These are phyloP conservation scores for Spisula subtruncata DNA, from an alignment of 2,888 invertebrate species.

Conservation along the genomic window DNA sequence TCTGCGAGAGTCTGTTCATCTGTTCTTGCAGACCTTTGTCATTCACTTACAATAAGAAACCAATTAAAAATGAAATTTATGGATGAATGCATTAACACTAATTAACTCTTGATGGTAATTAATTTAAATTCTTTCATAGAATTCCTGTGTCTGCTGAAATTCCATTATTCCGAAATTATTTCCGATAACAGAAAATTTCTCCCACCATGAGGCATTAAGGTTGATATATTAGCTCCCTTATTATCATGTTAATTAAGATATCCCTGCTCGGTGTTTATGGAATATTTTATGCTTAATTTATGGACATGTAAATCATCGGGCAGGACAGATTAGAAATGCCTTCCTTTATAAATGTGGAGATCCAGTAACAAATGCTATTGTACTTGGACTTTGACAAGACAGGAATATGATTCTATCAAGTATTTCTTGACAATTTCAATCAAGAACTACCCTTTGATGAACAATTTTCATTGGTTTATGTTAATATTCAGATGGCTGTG, in stretches of 20 bases:
- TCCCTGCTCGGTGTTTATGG: constrained; percentile 48
- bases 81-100: constrained; percentile 25
- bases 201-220: constrained; percentile 27
- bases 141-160: background rate
- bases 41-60: background rate
- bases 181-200: constrained; percentile 11
- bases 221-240: constrained; percentile 24
- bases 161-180: constrained; percentile 32
- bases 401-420: constrained; percentile 18
- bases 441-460: constrained; percentile 10
- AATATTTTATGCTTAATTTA: constrained; percentile 58
- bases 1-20: background rate
- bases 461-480: background rate
- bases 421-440: constrained; percentile 3
- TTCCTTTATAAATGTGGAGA: background rate
- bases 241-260: constrained; percentile 58
- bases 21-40: background rate
- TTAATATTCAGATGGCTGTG: background rate
- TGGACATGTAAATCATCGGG: constrained; percentile 60
- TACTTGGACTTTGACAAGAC: background rate
- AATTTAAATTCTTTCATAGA: background rate
- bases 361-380: background rate
- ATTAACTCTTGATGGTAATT: background rate
- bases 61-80: constrained; percentile 25
- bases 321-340: constrained; percentile 29